Percentiles rank a stretch among this genome's conserved stretches.
These are phyloP conservation scores for Propithecus perrieri DNA, from an alignment of 2,797 vertebrate genomes.

Conservation along the genomic window DNA sequence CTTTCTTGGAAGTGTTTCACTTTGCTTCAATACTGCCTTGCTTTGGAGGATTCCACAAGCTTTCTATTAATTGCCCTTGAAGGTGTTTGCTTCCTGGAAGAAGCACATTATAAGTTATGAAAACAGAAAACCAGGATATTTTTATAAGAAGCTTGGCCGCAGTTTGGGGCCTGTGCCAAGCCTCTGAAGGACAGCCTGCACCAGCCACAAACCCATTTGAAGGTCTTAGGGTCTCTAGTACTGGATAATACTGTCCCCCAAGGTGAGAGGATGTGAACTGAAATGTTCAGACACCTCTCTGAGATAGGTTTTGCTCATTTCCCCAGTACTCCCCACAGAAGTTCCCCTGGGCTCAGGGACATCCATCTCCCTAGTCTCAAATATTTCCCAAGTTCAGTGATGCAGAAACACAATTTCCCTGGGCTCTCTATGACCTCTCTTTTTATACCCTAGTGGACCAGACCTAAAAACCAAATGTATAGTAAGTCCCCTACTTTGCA, in stretches of 20 bases:
- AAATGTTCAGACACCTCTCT: not conserved
- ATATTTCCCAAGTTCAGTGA: not conserved
- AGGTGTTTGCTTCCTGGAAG: slow-evolving; percentile 61
- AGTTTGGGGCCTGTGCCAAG: not conserved
- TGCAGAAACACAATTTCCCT: not conserved
- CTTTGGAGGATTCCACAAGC: slow-evolving; percentile 2
- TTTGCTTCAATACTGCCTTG: not conserved
- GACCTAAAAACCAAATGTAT: not conserved
- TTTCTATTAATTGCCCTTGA: slow-evolving; percentile 66
- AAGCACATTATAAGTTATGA: slow-evolving; percentile 27
- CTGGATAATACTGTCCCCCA: not conserved
- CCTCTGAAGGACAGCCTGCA: not conserved
- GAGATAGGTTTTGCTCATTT: not conserved
- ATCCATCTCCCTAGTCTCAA: not conserved
- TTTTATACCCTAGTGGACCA: not conserved
- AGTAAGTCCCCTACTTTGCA: not conserved
- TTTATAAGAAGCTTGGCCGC: slow-evolving; percentile 40
- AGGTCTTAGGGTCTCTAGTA: not conserved
- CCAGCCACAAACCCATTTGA: not conserved
- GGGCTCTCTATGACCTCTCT: not conserved
- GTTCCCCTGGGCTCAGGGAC: not conserved
- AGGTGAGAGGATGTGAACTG: not conserved
- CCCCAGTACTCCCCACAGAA: not conserved
- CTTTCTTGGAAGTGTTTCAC: slow-evolving; percentile 38
- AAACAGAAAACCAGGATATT: slow-evolving; percentile 66